Evolutionary conservation across 2,113 vertebrate genomes (phyloP), one percentile per base, ranked within the genome.

Genomic region (Mirza zaza): DNA sequence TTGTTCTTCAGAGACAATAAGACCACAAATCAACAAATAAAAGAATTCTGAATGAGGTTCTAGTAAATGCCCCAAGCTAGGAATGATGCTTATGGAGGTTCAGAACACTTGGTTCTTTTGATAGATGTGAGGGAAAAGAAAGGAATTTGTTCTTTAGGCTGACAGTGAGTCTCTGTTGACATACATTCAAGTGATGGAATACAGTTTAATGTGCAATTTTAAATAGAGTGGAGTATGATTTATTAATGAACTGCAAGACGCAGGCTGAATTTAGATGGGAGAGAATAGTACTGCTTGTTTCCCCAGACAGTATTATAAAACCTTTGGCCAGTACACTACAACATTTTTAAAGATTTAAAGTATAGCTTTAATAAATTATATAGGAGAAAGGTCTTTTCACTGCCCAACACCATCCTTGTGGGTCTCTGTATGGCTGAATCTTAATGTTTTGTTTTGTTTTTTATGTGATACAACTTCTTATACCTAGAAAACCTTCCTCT

Each of bases 201-300:
- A 73, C 73, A 97, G 94, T 50, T 15, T 83, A 71, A 92, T 25
- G 0, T 95, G 87, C 85, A 76, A 52, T 98, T 98, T 95, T 97
- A 97, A 97, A 96, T 90, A 92, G 97, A 96, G 59, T 52, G n/a
- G 91, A 29, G 23, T 71, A 90, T 98, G 93, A 95, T 97, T 98
- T 98, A 98, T 98, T 98, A 97, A 99, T 98, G 96, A 97, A 23
- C 75, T 97, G 39, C 29, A 57, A 65, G 77, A 87, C 61, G 68
- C 36, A 70, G 48, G 27, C 68, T 83, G 73, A 75, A 79, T 50
- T 92, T 71, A 63, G 71, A 73, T 89, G 96, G 80, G 96, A 79
- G 59, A 83, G 29, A 59, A 73, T 8, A 63, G n/a, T 3, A 34
- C 76, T 23, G 39, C 14, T 50, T 80, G 0, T 0, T 91, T 97